Evolutionary conservation across 2,797 vertebrate species (phyloP), one percentile per base, ranked within the genome.

Genomic region (Perodicticus potto): DNA sequence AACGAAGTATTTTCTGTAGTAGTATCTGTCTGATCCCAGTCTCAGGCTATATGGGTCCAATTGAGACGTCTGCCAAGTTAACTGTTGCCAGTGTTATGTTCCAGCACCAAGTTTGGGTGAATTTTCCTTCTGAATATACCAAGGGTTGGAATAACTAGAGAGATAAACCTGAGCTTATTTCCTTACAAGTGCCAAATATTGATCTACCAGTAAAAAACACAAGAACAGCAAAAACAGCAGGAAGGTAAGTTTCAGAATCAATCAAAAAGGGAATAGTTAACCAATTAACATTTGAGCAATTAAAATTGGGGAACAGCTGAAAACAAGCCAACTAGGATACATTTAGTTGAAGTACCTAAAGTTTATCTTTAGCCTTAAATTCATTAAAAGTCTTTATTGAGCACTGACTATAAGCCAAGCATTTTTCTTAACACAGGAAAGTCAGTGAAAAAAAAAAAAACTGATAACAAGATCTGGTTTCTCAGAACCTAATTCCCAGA

Each of bases 311-410:
- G 16, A 34, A 59, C 13, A 61, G 0, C 29, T 61, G n/a, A 86
- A 82, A 92, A 25, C 25, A 86, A 82, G 32, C 2, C 20, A 87
- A 22, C 65, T 32, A 81, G 32, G 29, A 5, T 22, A 45, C 10
- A 77, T 25, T 72, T 86, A 86, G 17, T 19, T 34, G 4, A 91
- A 67, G 19, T 72, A 32, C 3, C 20, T 45, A 32, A 37, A 4
- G 14, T 87, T 96, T 89, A 65, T 40, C 20, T 53, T 77, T n/a
- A 82, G 53, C 14, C 85, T 88, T 95, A 43, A 91, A 91, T 37
- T 91, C 63, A 93, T n/a, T 93, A 3, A 94, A 78, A 96, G 27
- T 95, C 1, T 61, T 91, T 72, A 67, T 37, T 94, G 81, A 83
- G 19, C 1, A 37, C 29, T 23, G 72, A 45, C 14, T 77, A 11